Evolutionary conservation across 2,888 invertebrate genomes (phyloP), one percentile per base, ranked within the genome.

Genomic region (Rotaria magnacalcarata): DNA sequence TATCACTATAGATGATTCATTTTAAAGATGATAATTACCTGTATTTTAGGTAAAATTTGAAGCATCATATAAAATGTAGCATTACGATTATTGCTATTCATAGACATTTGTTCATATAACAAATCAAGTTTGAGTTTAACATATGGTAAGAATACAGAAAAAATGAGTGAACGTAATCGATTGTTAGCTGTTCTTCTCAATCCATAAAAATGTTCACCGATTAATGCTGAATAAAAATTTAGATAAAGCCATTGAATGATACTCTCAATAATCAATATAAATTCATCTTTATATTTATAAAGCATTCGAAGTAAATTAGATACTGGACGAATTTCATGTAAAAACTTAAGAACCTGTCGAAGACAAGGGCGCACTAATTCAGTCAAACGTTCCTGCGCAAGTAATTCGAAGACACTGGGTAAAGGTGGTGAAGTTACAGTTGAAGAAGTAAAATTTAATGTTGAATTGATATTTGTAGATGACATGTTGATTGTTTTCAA

Each of bases 151-250:
- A 80, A 80, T 0, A 80, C 47, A 80, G 80, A 80, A 47, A 80
- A n/a, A 6, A 80, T 80, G 1, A 80, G 19, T n/a, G 80, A 80
- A 80, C 80, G 80, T 24, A 80, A 11, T 24, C n/a, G 43, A 47
- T 80, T 21, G 47, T 80, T 80, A 47, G 80, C 43, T 47, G 80
- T 47, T 24, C 80, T 47, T 47, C 47, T 80, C 14, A 80, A 47
- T 47, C 80, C 80, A 80, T 80, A 80, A n/a, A 80, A 80, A 80
- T 80, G 43, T 80, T 80, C 80, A 47, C 80, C 80, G 10, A 80
- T 47, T 1, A 80, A 10, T 11, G 80, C 43, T n/a, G 80, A 80
- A 80, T 80, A 47, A 14, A 14, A n/a, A n/a, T 80, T 47, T n/a
- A 80, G 5, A 47, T 80, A 80, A 47, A 80, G n/a, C 43, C 80